These are phyloP conservation scores for Oryctes rhinoceros DNA, from an alignment of 1,140 invertebrate species.

Conservation along the genomic window DNA sequence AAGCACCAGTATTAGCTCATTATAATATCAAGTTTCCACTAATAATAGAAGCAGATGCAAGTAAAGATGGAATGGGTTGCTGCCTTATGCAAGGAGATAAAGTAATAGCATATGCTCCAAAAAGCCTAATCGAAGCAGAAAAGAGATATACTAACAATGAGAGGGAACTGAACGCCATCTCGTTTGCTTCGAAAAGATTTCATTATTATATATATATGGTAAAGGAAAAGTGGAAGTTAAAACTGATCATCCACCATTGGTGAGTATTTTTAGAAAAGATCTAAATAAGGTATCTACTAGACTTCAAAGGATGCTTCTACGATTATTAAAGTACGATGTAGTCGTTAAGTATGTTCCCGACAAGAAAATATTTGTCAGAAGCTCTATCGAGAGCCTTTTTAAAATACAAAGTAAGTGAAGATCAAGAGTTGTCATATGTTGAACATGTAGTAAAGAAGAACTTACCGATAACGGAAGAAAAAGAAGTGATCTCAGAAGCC, in stretches of 20 bases:
- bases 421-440: not conserved
- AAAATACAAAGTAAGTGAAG: not conserved
- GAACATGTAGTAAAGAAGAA: not conserved
- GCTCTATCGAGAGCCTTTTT: constrained; percentile 46
- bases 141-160: constrained; percentile 60
- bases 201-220: constrained; percentile 57
- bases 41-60: constrained; percentile 56
- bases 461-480: not conserved
- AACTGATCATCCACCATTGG: constrained; percentile 58
- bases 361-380: constrained; percentile 50
- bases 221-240: constrained; percentile 54
- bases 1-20: constrained; percentile 43
- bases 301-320: constrained; percentile 53
- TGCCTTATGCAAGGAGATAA: constrained; percentile 58
- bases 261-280: constrained; percentile 27
- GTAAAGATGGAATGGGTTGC: constrained; percentile 57
- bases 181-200: constrained; percentile 58
- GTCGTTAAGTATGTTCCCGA: constrained; percentile 54
- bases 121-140: constrained; percentile 42
- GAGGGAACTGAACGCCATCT: constrained; percentile 61
- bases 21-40: constrained; percentile 45
- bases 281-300: constrained; percentile 50
- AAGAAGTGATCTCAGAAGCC: not conserved
- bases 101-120: constrained; percentile 59
- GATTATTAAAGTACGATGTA: constrained; percentile 53